Evolutionary conservation across 1,140 invertebrate species (phyloP).

Genomic region (Drosophila setifemur): DNA sequence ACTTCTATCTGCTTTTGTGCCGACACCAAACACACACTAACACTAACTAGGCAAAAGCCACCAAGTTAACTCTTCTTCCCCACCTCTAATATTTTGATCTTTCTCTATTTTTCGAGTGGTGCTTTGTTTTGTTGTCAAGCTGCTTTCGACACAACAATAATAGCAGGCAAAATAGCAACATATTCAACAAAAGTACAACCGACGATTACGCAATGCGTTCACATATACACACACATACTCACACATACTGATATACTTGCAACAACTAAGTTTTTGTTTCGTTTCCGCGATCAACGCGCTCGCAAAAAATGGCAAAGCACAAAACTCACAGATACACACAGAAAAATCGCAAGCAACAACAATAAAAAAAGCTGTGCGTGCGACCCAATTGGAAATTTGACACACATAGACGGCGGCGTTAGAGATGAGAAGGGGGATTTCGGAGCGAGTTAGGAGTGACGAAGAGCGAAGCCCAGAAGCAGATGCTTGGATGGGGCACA

Average conservation of each 20-base stretch:
- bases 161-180: conserved; percentile 30
- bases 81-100: background rate
- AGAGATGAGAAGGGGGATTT: background rate
- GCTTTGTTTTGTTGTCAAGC: conserved; percentile 70
- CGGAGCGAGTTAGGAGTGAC: background rate
- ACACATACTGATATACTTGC: background rate
- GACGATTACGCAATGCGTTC: conserved; percentile 79
- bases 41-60: conserved; percentile 61
- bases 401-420: conserved; percentile 40
- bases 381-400: conserved; percentile 75
- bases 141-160: conserved; percentile 29
- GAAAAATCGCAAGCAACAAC: conserved; percentile 55
- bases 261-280: conserved; percentile 59
- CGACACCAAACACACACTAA: conserved; percentile 12
- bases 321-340: conserved; percentile 7
- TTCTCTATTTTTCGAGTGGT: conserved; percentile 13
- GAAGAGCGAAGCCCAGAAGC: conserved; percentile 7
- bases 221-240: conserved; percentile 20
- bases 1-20: conserved; percentile 67
- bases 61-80: conserved; percentile 37
- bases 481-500: conserved; percentile 5
- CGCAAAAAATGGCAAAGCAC: conserved; percentile 44
- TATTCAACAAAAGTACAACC: conserved; percentile 46
- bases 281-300: conserved; percentile 74
- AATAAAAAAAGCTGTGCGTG: conserved; percentile 65